These are phyloP conservation scores for Nephotettix cincticeps DNA, from an alignment of 1,140 invertebrate genomes.

Conservation along the genomic window DNA sequence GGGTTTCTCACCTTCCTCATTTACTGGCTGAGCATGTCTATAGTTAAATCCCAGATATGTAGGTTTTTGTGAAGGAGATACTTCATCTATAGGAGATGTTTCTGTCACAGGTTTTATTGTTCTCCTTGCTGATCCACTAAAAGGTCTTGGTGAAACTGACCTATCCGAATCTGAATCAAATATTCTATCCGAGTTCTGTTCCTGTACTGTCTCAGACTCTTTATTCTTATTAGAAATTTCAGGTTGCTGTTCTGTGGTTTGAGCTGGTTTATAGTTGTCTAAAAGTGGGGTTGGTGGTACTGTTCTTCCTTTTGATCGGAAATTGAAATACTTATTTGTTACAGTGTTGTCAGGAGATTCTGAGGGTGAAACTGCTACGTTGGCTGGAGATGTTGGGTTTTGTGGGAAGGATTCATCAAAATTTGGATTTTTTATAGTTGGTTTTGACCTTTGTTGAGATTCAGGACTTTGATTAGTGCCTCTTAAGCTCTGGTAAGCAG, in stretches of 20 bases:
- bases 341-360: not conserved
- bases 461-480: not conserved
- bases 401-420: not conserved
- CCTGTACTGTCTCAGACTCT: not conserved
- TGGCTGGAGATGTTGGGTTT: not conserved
- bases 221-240: conserved; percentile 7
- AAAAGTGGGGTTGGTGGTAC: not conserved
- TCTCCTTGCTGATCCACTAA: conserved; percentile 8
- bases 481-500: not conserved
- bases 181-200: no score
- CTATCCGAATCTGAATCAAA: no score
- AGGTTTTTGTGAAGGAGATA: conserved; percentile 7
- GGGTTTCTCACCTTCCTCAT: not conserved
- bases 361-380: not conserved
- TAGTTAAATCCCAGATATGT: conserved; percentile 2
- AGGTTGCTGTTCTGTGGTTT: not conserved
- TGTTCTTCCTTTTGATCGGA: conserved; percentile 2
- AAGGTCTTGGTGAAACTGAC: conserved; percentile 38
- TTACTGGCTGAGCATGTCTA: not conserved
- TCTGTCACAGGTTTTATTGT: conserved; percentile 18
- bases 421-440: not conserved
- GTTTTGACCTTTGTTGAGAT: not conserved
- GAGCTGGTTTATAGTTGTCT: not conserved
- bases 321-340: not conserved
- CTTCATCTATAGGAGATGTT: not conserved